Evolutionary conservation across 2,797 vertebrate species (phyloP).

Genomic region (Channallabes apus): DNA sequence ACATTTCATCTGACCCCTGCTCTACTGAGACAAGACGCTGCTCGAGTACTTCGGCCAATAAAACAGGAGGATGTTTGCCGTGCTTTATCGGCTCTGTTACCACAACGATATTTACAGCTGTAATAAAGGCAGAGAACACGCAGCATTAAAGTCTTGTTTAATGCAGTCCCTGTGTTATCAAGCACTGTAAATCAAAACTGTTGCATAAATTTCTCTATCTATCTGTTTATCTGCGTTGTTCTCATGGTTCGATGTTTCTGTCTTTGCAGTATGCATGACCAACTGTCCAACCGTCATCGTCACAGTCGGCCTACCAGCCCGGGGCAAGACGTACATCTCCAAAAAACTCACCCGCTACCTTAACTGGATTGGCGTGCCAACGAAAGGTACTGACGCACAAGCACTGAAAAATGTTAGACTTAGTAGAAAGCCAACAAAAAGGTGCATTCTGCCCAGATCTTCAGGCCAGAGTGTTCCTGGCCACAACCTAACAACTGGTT

Average conservation of each 20-base stretch:
- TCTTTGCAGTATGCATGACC: constrained; percentile 91
- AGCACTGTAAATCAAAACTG: neutral
- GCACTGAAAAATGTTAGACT: neutral
- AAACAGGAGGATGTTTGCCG: neutral
- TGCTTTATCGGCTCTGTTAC: neutral
- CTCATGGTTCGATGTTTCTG: neutral
- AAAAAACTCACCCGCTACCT: constrained; percentile 98
- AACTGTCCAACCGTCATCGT: constrained; percentile 97
- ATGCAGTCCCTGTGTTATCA: neutral
- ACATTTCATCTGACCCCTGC: constrained; percentile 51
- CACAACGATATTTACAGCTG: neutral
- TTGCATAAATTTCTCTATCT: neutral
- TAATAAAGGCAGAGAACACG: neutral
- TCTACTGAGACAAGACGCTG: constrained; percentile 27
- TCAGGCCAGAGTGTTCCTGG: neutral
- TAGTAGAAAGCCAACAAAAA: neutral
- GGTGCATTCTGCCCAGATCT: too few relatives aligned
- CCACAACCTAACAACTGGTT: too few relatives aligned
- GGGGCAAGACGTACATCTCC: constrained; percentile 98
- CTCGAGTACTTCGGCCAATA: neutral
- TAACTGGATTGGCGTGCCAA: constrained; percentile 98
- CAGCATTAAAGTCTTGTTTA: neutral
- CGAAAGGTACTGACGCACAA: constrained; percentile 79
- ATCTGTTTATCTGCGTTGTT: neutral
- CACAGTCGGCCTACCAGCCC: constrained; percentile 94